These are phyloP conservation scores for Oryzias melastigma DNA, from an alignment of 2,113 vertebrate genomes.

Conservation along the genomic window DNA sequence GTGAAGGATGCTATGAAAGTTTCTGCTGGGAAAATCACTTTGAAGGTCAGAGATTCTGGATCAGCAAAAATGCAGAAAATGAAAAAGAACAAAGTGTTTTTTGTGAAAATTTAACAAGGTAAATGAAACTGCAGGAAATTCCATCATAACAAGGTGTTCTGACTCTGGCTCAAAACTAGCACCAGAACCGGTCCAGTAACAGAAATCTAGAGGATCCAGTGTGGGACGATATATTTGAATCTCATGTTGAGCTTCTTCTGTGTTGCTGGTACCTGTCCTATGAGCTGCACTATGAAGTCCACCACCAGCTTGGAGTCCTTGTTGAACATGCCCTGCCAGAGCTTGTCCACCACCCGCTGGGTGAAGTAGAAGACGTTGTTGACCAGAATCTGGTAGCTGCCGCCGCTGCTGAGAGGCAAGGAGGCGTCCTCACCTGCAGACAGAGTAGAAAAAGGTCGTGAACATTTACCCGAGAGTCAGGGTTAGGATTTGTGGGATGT, in stretches of 20 bases:
- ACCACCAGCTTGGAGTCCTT: slow-evolving; percentile 98
- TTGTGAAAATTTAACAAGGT: too few relatives aligned
- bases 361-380: slow-evolving; percentile 99
- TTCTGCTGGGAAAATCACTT: too few relatives aligned
- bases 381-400: slow-evolving; percentile 95
- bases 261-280: slow-evolving; percentile 85
- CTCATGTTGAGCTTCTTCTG: background rate
- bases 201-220: background rate
- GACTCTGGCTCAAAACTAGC: too few relatives aligned
- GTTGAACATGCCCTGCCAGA: slow-evolving; percentile 99
- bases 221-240: background rate
- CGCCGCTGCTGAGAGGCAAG: slow-evolving; percentile 91
- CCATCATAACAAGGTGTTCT: too few relatives aligned
- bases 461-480: background rate
- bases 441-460: background rate
- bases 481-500: too few relatives aligned
- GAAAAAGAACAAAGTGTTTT: too few relatives aligned
- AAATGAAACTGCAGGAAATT: too few relatives aligned
- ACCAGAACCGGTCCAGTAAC: too few relatives aligned
- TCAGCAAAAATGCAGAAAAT: too few relatives aligned
- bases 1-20: too few relatives aligned
- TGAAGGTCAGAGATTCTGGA: too few relatives aligned
- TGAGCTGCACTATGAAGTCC: slow-evolving; percentile 97
- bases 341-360: slow-evolving; percentile 97
- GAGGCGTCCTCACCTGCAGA: slow-evolving; percentile 92